Evolutionary conservation across 2,113 vertebrate genomes (phyloP), one percentile per base, ranked within the genome.

Genomic region (Nannobrachium achirus): DNA sequence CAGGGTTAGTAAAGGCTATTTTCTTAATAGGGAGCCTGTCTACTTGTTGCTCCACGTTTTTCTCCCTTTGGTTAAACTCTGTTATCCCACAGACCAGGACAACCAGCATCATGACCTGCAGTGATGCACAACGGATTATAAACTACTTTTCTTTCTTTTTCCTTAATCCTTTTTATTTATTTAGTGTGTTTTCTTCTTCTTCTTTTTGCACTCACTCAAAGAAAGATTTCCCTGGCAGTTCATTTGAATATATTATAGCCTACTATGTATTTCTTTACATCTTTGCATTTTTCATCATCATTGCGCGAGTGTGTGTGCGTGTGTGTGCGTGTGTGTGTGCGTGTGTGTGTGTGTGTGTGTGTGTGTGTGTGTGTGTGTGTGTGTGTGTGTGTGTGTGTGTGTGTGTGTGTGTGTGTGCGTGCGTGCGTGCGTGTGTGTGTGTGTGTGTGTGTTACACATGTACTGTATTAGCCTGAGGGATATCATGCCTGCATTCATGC

Each of bases 1-100:
- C n/a, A n/a, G n/a, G 61, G 61, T 59, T 45, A 66, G 2, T 48
- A 59, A 55, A 2, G 8, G 42, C 9, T 25, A n/a, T 48, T 60
- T 42, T 33, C 25, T 33, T 38, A 38, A 38, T 15, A 57, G 42
- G 16, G 44, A 50, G 48, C 25, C 25, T 33, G 15, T 64, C 25
- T 40, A 11, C 18, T 19, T 49, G 2, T 69, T 55, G 41, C 25
- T 33, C 25, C 58, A n/a, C 44, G 40, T 33, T 42, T 25, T 19
- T 13, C 25, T 14, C 15, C 42, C 42, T 10, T 44, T 44, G 42
- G 42, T 5, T 14, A 13, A 48, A 45, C 11, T 48, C 20, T 4
- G 20, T 25, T 25, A 25, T 25, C 20, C 20, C 20, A 25, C 20
- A 4, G 4, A 25, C 4, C 20, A 25, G 1, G 20, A 25, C 20